Conservation (phyloP, 92 coral and sea anemone species). For the Parazoanthus atlanticus region DNA sequence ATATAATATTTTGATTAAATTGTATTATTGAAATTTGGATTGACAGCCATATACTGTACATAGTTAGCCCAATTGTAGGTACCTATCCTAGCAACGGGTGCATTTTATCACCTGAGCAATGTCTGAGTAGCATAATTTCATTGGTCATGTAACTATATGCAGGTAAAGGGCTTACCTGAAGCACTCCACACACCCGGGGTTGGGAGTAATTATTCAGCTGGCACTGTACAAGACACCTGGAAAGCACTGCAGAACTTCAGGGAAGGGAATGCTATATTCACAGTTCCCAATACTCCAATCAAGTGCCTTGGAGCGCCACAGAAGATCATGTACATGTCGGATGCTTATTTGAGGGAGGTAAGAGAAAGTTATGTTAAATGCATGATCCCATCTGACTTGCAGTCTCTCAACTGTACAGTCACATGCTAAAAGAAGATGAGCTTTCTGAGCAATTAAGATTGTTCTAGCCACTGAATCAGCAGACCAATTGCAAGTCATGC, state of each 20-base stretch:
- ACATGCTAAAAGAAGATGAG: not conserved
- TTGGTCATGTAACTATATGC: not conserved
- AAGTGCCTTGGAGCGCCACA: slow-evolving; percentile 99
- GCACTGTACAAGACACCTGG: slow-evolving; percentile 94
- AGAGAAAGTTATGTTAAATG: too few relatives aligned
- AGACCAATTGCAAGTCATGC: too few relatives aligned
- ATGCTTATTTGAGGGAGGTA: slow-evolving; percentile 87
- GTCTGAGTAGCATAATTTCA: not conserved
- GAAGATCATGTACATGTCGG: slow-evolving; percentile 95
- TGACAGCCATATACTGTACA: too few relatives aligned
- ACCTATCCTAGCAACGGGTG: too few relatives aligned
- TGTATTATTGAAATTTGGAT: too few relatives aligned
- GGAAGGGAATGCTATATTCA: slow-evolving; percentile 96
- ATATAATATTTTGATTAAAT: too few relatives aligned
- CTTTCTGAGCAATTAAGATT: not conserved
- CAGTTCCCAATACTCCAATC: slow-evolving; percentile 90
- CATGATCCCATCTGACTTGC: too few relatives aligned
- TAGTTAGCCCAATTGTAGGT: too few relatives aligned
- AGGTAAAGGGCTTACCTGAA: slow-evolving; percentile 87
- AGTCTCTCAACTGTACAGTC: not conserved
- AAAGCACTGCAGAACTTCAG: slow-evolving; percentile 83
- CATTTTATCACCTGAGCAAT: not conserved
- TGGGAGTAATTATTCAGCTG: slow-evolving; percentile 82
- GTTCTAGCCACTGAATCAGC: too few relatives aligned
- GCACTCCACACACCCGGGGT: slow-evolving; percentile 93